A percentile compares a stretch with the other conserved stretches of the same genome.
phyloP scores from a whole-genome alignment of 2,888 invertebrate genomes.

The Augochlorella aurata region DNA sequence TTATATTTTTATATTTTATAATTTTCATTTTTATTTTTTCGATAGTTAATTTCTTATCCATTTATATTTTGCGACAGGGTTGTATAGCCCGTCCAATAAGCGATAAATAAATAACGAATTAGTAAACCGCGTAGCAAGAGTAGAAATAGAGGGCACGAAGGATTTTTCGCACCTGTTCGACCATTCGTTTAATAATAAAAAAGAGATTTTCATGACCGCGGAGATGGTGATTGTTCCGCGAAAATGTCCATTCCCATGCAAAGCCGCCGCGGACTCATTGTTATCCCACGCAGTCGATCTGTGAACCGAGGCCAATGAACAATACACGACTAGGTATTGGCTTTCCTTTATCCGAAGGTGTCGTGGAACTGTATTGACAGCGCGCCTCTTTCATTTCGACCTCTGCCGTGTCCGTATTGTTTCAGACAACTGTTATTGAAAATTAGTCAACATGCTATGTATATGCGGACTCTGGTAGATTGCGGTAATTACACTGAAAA shows the following conservation, averaged over 20 bases:
- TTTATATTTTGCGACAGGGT: too few relatives aligned
- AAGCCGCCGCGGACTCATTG: constrained; percentile 15
- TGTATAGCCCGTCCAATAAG: too few relatives aligned
- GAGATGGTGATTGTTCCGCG: not conserved
- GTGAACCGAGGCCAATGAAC: constrained; percentile 10
- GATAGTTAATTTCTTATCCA: too few relatives aligned
- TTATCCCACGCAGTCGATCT: constrained; percentile 5
- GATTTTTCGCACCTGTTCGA: not conserved
- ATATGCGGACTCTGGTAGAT: not conserved
- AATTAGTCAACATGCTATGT: not conserved
- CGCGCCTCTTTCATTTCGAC: not conserved
- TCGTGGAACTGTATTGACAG: constrained; percentile 31
- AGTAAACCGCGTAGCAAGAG: not conserved
- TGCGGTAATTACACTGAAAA: not conserved
- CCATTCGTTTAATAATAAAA: constrained; percentile 1
- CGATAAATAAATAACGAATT: not conserved
- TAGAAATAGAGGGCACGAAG: not conserved
- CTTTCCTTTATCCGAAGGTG: constrained; percentile 36
- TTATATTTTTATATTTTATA: too few relatives aligned
- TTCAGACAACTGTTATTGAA: constrained; percentile 11
- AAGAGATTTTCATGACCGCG: not conserved
- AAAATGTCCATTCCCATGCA: constrained; percentile 11
- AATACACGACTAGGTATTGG: constrained; percentile 31
- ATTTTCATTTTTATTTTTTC: too few relatives aligned
- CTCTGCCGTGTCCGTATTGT: not conserved